Evolutionary conservation across 2,113 vertebrate species (phyloP).

Genomic region (Genyomyrus donnyi): DNA sequence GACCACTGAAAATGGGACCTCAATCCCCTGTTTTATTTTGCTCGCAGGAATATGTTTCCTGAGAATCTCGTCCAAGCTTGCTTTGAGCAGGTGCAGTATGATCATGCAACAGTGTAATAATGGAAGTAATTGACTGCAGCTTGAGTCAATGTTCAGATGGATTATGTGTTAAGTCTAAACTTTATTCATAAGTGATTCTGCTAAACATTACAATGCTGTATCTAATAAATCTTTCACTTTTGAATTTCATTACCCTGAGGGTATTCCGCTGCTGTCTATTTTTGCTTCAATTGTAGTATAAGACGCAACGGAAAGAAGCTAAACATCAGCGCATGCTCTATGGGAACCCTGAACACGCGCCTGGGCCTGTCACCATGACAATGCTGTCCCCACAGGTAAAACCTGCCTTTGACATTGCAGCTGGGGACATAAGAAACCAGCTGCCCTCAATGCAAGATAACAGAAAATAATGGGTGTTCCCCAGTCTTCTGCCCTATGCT

Average conservation of each 20-base stretch:
- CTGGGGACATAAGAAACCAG: not conserved
- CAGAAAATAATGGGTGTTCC: not conserved
- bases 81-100: slow-evolving; percentile 67
- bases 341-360: slow-evolving; percentile 35
- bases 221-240: not conserved
- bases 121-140: too few relatives aligned
- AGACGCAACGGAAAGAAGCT: slow-evolving; percentile 66
- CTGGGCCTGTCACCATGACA: slow-evolving; percentile 34
- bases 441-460: not conserved
- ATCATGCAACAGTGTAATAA: not conserved
- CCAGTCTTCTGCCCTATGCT: not conserved
- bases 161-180: not conserved
- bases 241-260: not conserved
- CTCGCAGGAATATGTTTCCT: slow-evolving; percentile 72
- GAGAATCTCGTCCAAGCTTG: slow-evolving; percentile 76
- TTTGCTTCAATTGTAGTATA: slow-evolving; percentile 54
- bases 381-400: slow-evolving; percentile 49
- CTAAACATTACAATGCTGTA: not conserved
- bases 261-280: not conserved
- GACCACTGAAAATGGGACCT: not conserved
- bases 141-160: not conserved
- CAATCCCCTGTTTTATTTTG: not conserved
- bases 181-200: not conserved
- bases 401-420: not conserved
- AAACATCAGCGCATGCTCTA: slow-evolving; percentile 1